A percentile compares a stretch with the other conserved stretches of the same genome.
phyloP scores from a whole-genome alignment of 2,888 invertebrate species.

The Clitarchus hookeri region DNA sequence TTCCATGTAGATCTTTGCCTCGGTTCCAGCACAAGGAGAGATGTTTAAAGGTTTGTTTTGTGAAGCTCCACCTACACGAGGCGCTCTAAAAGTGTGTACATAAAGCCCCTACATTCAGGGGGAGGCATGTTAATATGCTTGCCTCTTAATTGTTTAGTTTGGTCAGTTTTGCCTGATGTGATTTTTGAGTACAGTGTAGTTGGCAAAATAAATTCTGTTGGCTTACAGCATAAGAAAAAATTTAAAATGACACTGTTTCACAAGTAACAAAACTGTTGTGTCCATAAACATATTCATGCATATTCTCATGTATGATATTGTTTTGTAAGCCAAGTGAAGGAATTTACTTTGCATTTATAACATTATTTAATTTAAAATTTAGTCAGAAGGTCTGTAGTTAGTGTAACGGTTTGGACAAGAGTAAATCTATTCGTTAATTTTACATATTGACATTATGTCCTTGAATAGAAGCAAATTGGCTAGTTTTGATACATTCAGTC shows the following conservation, averaged over 20 bases:
- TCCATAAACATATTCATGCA: not conserved
- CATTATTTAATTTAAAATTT: not conserved
- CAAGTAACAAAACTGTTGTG: not conserved
- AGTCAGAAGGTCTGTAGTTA: not conserved
- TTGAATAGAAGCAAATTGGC: conserved; percentile 2
- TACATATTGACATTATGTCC: not conserved
- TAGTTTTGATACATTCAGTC: not conserved
- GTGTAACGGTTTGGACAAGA: not conserved
- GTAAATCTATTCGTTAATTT: not conserved
- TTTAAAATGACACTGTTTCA: too few relatives aligned
- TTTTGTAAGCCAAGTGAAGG: conserved; percentile 8
- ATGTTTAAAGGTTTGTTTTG: not conserved
- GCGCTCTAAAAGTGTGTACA: not conserved
- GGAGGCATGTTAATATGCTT: not conserved
- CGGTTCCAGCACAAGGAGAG: not conserved
- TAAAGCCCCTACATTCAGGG: not conserved
- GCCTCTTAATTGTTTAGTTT: conserved; percentile 5
- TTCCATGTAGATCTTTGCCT: not conserved
- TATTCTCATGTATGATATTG: not conserved
- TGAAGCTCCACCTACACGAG: not conserved
- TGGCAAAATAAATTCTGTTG: conserved; percentile 14
- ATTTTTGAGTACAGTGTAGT: not conserved
- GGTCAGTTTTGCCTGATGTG: not conserved
- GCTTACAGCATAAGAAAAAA: not conserved
- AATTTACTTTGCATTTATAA: not conserved